Conservation (phyloP, 1,140 invertebrate genomes). For the Aphaenogaster rudis region DNA sequence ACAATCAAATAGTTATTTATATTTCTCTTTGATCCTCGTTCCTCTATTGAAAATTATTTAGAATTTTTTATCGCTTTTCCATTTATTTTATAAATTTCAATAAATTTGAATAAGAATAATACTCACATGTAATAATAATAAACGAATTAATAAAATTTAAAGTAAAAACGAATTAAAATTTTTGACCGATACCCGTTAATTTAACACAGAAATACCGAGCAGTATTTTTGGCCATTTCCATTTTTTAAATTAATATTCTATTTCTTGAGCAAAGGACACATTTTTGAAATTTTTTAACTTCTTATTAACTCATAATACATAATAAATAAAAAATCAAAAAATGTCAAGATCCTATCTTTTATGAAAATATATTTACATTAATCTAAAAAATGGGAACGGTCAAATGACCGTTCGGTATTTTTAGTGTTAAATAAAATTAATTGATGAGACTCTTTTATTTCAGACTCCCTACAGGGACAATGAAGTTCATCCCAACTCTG, state of each 20-base stretch:
- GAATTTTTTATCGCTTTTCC: neutral
- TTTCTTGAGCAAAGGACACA: no score
- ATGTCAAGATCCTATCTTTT: no score
- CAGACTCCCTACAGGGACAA: slow-evolving; percentile 3
- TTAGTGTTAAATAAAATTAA: neutral
- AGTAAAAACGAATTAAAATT: neutral
- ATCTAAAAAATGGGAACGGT: no score
- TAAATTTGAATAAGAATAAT: slow-evolving; percentile 11
- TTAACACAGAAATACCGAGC: no score
- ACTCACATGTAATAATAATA: neutral
- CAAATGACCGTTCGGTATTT: no score
- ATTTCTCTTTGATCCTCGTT: neutral
- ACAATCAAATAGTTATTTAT: neutral
- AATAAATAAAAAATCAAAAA: no score
- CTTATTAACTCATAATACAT: no score
- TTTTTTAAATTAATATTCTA: no score
- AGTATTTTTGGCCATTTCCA: no score
- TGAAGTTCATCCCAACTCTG: neutral
- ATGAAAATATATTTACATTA: no score
- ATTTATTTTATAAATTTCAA: slow-evolving; percentile 3
- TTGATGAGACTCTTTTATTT: neutral
- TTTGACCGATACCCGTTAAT: neutral
- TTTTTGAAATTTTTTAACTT: no score
- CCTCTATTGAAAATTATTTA: neutral
- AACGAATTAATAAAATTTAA: slow-evolving; percentile 14